A percentile compares a stretch with the other conserved stretches of the same genome.
phyloP scores from a whole-genome alignment of 1,140 invertebrate species.

The Drosophila pseudoobscura region DNA sequence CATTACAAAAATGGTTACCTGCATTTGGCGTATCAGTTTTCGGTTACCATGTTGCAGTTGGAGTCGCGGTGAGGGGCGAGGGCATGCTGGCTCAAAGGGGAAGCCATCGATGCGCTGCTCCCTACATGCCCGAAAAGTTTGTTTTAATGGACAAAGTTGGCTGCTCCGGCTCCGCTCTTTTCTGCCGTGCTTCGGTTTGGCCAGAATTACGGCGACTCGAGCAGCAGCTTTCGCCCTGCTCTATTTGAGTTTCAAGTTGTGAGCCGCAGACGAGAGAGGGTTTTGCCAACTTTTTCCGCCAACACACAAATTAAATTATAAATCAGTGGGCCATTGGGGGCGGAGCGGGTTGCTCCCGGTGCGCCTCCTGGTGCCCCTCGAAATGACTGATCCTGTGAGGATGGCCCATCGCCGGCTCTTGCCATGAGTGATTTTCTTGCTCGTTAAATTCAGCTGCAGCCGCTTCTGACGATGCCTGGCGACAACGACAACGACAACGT shows the following conservation, averaged over 20 bases:
- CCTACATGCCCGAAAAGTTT: constrained; percentile 73
- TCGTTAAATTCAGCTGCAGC: constrained; percentile 67
- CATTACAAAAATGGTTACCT: constrained; percentile 79
- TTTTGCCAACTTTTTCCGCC: constrained; percentile 44
- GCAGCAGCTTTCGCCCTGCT: constrained; percentile 30
- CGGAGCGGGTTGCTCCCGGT: constrained; percentile 8
- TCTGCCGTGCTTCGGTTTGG: constrained; percentile 13
- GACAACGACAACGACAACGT: constrained; percentile 52
- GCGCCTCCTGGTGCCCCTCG: not conserved
- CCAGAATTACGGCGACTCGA: constrained; percentile 51
- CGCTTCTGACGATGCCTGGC: constrained; percentile 32
- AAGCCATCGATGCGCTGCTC: constrained; percentile 70
- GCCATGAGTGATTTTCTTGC: constrained; percentile 72
- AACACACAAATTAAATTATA: constrained; percentile 77
- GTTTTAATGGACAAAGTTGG: constrained; percentile 78
- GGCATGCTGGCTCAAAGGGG: constrained; percentile 11
- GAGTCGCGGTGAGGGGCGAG: not conserved
- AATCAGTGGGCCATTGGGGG: constrained; percentile 42
- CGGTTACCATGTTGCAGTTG: constrained; percentile 42
- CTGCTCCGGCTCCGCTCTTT: constrained; percentile 13
- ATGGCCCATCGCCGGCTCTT: constrained; percentile 15
- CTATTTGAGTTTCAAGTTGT: constrained; percentile 59
- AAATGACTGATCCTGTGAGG: constrained; percentile 22
- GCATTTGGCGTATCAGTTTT: constrained; percentile 76
- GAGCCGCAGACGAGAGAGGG: constrained; percentile 36